Evolutionary conservation across 2,888 invertebrate genomes (phyloP).

Genomic region (Pseudococcus viburni): DNA sequence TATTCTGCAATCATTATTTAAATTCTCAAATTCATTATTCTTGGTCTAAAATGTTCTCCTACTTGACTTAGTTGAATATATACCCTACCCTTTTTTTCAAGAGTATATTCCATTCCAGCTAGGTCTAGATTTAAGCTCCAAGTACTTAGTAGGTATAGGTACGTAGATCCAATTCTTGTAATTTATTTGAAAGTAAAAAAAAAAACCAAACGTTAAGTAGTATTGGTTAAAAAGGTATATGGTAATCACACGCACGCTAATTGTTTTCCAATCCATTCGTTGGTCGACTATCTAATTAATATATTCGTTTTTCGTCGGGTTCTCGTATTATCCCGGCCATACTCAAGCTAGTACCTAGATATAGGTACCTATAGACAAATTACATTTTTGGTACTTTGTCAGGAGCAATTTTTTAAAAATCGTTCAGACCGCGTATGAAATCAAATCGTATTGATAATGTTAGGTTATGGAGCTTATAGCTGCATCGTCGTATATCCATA

Average conservation of each 20-base stretch:
- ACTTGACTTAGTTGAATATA: too few species aligned
- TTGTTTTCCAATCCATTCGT: slow-evolving; percentile 27
- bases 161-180: too few species aligned
- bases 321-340: neutral
- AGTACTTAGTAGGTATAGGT: too few species aligned
- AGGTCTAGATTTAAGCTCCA: too few species aligned
- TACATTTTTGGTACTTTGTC: slow-evolving; percentile 48
- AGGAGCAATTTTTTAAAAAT: slow-evolving; percentile 48
- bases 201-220: too few species aligned
- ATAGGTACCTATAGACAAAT: slow-evolving; percentile 3
- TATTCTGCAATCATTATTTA: too few species aligned
- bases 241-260: neutral
- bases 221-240: neutral
- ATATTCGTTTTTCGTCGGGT: slow-evolving; percentile 8
- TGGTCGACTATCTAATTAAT: slow-evolving; percentile 38
- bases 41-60: too few species aligned
- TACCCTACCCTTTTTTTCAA: too few species aligned
- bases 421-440: slow-evolving; percentile 48
- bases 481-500: neutral
- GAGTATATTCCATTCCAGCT: too few species aligned
- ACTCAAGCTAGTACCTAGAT: neutral
- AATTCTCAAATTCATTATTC: too few species aligned
- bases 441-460: slow-evolving; percentile 47
- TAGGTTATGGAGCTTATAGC: slow-evolving; percentile 2
- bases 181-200: too few species aligned